Conservation (phyloP, 2,113 vertebrate genomes). For the Forbesichthys papilliferus region DNA sequence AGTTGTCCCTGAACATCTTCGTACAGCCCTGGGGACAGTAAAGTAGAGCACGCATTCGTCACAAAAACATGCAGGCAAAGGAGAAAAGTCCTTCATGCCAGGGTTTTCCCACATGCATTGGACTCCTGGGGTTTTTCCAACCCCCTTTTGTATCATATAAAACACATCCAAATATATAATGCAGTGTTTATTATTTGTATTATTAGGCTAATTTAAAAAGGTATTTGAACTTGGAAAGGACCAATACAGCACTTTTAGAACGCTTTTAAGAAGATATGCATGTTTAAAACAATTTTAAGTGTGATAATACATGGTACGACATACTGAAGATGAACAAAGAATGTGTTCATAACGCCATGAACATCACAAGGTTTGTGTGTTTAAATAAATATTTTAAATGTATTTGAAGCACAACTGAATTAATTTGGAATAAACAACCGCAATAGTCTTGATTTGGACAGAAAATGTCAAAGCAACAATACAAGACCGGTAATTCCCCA, state of each 20-base stretch:
- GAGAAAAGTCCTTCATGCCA: neutral
- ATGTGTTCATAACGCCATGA: too few relatives aligned
- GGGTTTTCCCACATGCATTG: neutral
- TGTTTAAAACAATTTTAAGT: neutral
- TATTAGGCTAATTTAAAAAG: neutral
- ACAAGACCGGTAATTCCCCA: slow-evolving; percentile 26
- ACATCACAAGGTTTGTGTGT: too few relatives aligned
- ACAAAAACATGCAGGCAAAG: neutral
- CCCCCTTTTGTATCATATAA: neutral
- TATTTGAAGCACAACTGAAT: slow-evolving; percentile 21
- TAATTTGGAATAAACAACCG: slow-evolving; percentile 6
- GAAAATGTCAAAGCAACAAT: neutral
- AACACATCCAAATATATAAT: neutral
- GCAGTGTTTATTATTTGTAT: neutral
- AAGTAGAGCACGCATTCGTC: neutral
- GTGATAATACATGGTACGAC: too few relatives aligned
- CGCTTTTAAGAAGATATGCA: too few relatives aligned
- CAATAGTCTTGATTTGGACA: slow-evolving; percentile 3
- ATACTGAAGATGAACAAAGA: too few relatives aligned
- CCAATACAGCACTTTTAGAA: too few relatives aligned
- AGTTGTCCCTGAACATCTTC: slow-evolving; percentile 99
- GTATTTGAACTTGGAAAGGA: too few relatives aligned
- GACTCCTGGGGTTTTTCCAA: neutral
- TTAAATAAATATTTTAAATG: neutral
- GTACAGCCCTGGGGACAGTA: slow-evolving; percentile 86